These are phyloP conservation scores for Philopotamus ludificatus DNA, from an alignment of 1,140 invertebrate genomes.

Conservation along the genomic window DNA sequence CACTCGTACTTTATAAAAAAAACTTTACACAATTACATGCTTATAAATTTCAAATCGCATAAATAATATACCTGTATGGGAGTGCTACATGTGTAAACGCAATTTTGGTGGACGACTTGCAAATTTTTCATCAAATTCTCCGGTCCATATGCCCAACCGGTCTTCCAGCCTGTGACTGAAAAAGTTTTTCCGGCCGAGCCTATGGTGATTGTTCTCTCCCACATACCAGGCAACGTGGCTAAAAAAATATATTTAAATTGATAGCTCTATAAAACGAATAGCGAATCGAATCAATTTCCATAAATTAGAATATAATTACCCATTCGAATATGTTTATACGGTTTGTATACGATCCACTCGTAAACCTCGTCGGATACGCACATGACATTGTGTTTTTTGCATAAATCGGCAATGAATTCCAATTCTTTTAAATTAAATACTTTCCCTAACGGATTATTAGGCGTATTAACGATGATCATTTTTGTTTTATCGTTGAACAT, in stretches of 20 bases:
- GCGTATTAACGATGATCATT: slow-evolving; percentile 93
- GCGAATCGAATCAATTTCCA: neutral
- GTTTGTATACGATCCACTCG: slow-evolving; percentile 93
- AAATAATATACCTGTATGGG: slow-evolving; percentile 65
- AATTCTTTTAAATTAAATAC: slow-evolving; percentile 75
- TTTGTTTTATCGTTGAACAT: slow-evolving; percentile 93
- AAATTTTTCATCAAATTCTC: slow-evolving; percentile 75
- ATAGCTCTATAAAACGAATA: slow-evolving; percentile 14
- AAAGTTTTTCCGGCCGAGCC: slow-evolving; percentile 98
- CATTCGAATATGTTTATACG: slow-evolving; percentile 85
- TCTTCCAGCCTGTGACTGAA: slow-evolving; percentile 96
- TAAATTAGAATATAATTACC: slow-evolving; percentile 57
- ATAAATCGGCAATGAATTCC: slow-evolving; percentile 80
- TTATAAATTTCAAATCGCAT: neutral
- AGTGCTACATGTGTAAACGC: slow-evolving; percentile 87
- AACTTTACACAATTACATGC: no score
- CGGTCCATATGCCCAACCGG: slow-evolving; percentile 95
- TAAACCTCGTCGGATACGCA: slow-evolving; percentile 97
- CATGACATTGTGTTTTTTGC: slow-evolving; percentile 89
- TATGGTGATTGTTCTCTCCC: slow-evolving; percentile 95
- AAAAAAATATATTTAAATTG: slow-evolving; percentile 37
- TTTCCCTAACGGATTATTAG: slow-evolving; percentile 95
- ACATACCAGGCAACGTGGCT: slow-evolving; percentile 96
- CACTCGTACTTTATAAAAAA: no score
- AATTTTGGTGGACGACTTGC: slow-evolving; percentile 91